Conservation (phyloP, 1,140 invertebrate species). For the Monomorium pharaonis region DNA sequence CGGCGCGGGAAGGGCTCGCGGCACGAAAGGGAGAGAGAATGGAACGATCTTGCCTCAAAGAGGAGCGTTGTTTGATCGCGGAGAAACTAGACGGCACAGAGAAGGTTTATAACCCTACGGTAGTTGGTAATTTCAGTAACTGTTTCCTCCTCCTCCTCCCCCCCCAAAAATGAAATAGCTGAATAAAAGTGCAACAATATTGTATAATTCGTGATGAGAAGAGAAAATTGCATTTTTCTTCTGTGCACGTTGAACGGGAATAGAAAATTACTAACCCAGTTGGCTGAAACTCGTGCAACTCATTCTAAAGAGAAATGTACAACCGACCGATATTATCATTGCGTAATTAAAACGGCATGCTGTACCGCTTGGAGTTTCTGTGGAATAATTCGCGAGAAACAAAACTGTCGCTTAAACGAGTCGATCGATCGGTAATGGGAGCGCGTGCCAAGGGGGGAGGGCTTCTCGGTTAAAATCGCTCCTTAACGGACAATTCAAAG, state of each 20-base stretch:
- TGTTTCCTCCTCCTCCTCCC: background rate
- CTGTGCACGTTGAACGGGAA: background rate
- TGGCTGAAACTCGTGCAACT: background rate
- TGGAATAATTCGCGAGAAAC: background rate
- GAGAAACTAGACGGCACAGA: background rate
- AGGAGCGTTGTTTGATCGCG: conserved; percentile 9
- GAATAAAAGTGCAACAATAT: background rate
- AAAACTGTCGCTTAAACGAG: background rate
- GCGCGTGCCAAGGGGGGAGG: background rate
- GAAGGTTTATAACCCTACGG: background rate
- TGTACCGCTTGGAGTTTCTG: background rate
- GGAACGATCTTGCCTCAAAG: conserved; percentile 53
- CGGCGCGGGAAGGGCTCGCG: background rate
- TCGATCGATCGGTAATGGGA: background rate
- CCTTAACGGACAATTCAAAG: background rate
- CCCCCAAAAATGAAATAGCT: background rate
- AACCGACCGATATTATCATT: background rate
- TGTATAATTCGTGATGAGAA: background rate
- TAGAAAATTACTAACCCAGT: background rate
- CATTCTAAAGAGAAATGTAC: background rate
- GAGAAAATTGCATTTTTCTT: background rate
- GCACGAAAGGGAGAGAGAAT: background rate
- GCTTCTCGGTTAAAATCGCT: background rate
- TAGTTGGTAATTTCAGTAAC: background rate
- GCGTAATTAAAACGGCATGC: conserved; percentile 11